Base-by-base conservation (phyloP, 1,140 invertebrate genomes). In the Magallana ariakensis region DNA sequence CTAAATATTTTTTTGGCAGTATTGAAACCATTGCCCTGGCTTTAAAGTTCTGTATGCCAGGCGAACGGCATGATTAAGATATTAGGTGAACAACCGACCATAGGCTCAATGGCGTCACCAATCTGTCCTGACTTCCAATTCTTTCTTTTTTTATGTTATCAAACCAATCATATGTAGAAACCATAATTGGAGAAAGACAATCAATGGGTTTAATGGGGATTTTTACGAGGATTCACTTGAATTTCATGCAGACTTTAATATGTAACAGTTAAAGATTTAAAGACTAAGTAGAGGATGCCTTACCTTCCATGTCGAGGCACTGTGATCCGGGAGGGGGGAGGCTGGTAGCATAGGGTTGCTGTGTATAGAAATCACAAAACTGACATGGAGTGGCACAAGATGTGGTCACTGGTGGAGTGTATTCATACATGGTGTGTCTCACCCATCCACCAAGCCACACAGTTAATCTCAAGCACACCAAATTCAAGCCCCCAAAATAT, bases 271-370 rank as follows among this genome's bases (percentile, higher is more conserved):
- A 2, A 5, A 46, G 33, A 46, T 46, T 46, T 46, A 5, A 46
- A 46, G 33, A 46, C 33, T 46, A 46, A 46, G 33, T 46, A 26
- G n/a, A 85, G 70, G 19, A 82, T 33, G n/a, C 11, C 33, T 54
- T 54, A 82, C 82, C 55, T 60, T 56, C 82, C 55, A 84, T 84
- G 82, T 26, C 82, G 55, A 54, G 82, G 90, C 66, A 85, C 89
- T 90, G 19, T 88, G 90, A 19, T 87, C 90, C 66, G 88, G 84
- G 66, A 10, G 87, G 88, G 1, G 90, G 90, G 11, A 92, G 70
- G 66, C 88, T 89, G 54, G 90, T 87, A 58, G 90, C 89, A 89
- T 91, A 92, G 11, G 89, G 90, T 89, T 88, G 85, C 92, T 92
- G 90, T 22, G 91, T 90, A 70, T 85, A 90, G 83, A 84, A 85